Evolutionary conservation across 1,140 invertebrate species (phyloP).

Genomic region (Ips nitidus): DNA sequence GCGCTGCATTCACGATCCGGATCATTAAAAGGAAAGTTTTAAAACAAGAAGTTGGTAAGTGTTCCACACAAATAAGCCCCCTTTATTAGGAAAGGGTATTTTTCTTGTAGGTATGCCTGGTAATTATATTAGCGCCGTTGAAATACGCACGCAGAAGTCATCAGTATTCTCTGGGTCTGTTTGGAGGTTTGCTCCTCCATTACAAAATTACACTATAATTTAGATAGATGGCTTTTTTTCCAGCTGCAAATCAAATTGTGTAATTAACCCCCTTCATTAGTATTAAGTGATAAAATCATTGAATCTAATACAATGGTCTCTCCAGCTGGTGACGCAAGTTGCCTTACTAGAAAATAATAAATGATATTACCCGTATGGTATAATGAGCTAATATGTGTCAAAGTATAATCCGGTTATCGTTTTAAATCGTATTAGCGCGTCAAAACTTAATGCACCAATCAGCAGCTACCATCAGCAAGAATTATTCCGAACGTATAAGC

Average conservation of each 20-base stretch:
- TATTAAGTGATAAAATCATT: too few species aligned
- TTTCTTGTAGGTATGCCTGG: not conserved
- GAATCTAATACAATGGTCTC: not conserved
- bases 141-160: constrained; percentile 5
- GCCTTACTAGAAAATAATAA: not conserved
- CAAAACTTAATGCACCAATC: too few species aligned
- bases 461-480: too few species aligned
- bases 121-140: constrained; percentile 7
- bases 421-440: too few species aligned
- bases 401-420: too few species aligned
- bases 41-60: not conserved
- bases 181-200: not conserved
- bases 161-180: constrained; percentile 2
- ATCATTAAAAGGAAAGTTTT: constrained; percentile 2
- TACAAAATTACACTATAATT: constrained; percentile 11
- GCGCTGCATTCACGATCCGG: not conserved
- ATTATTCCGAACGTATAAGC: too few species aligned
- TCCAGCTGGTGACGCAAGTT: not conserved
- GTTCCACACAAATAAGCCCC: not conserved
- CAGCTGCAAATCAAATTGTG: too few species aligned
- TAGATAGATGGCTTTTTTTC: not conserved
- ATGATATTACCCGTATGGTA: not conserved
- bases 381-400: too few species aligned
- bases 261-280: too few species aligned
- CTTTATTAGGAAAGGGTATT: not conserved